Conservation (phyloP, 2,113 vertebrate species). For the Terrapene triunguis region DNA sequence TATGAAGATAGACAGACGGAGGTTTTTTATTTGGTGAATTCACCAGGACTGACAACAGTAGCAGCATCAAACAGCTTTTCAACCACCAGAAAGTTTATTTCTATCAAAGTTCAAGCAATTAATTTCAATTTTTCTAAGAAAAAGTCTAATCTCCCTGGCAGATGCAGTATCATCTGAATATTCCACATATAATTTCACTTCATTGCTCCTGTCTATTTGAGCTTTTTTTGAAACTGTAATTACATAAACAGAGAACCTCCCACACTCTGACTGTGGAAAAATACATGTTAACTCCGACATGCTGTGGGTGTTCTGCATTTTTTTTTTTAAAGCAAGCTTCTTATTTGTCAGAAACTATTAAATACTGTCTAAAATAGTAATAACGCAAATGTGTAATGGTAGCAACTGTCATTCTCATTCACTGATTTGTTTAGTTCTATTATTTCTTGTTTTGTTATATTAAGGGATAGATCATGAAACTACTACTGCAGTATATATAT, state of each 20-base stretch:
- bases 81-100: conserved; percentile 31
- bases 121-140: conserved; percentile 50
- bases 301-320: conserved; percentile 48
- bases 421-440: background rate
- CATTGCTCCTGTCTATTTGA: conserved; percentile 65
- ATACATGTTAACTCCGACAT: conserved; percentile 72
- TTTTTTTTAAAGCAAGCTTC: conserved; percentile 8
- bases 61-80: conserved; percentile 1
- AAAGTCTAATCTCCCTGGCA: conserved; percentile 25
- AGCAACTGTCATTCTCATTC: background rate
- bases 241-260: conserved; percentile 72
- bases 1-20: background rate
- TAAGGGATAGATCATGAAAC: background rate
- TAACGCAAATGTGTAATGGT: background rate
- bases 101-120: conserved; percentile 37
- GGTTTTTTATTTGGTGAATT: background rate
- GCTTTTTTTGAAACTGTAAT: conserved; percentile 62
- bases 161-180: conserved; percentile 48
- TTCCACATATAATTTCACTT: conserved; percentile 46
- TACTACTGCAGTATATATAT: background rate
- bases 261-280: conserved; percentile 68
- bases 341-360: conserved; percentile 41
- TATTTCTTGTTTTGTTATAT: background rate
- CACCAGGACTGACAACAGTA: conserved; percentile 18
- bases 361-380: conserved; percentile 2